Conservation (phyloP, 64 coral and sea anemone species). For the Porites lutea region DNA sequence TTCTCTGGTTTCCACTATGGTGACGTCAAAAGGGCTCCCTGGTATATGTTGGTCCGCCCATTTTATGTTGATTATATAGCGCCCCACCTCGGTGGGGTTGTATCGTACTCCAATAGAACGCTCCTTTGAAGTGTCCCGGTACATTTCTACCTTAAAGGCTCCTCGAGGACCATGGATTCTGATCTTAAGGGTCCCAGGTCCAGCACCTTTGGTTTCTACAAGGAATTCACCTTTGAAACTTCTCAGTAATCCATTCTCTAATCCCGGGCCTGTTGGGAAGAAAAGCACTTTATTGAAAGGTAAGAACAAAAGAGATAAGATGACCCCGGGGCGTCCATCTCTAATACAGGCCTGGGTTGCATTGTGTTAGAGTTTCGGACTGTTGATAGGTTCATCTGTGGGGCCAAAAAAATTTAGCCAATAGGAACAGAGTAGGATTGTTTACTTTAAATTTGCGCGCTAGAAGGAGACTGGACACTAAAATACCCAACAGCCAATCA, state of each 20-base stretch:
- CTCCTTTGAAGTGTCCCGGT: conserved; percentile 92
- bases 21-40: conserved; percentile 91
- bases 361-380: too few relatives aligned
- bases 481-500: too few relatives aligned
- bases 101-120: conserved; percentile 94
- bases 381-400: too few relatives aligned
- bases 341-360: too few relatives aligned
- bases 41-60: conserved; percentile 96
- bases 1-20: conserved; percentile 80
- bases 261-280: conserved; percentile 63
- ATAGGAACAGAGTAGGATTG: too few relatives aligned
- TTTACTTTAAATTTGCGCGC: too few relatives aligned
- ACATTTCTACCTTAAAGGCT: conserved; percentile 99
- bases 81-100: conserved; percentile 88
- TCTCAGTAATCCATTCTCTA: conserved; percentile 82
- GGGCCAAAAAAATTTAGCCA: too few relatives aligned
- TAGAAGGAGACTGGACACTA: too few relatives aligned
- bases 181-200: conserved; percentile 96
- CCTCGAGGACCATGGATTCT: conserved; percentile 93
- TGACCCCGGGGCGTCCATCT: too few relatives aligned
- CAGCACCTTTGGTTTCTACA: conserved; percentile 97
- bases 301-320: too few relatives aligned
- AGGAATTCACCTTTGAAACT: conserved; percentile 93
- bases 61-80: conserved; percentile 94
- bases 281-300: neutral